phyloP scores from a whole-genome alignment of 2,113 vertebrate genomes.

The Peromyscus californicus region DNA sequence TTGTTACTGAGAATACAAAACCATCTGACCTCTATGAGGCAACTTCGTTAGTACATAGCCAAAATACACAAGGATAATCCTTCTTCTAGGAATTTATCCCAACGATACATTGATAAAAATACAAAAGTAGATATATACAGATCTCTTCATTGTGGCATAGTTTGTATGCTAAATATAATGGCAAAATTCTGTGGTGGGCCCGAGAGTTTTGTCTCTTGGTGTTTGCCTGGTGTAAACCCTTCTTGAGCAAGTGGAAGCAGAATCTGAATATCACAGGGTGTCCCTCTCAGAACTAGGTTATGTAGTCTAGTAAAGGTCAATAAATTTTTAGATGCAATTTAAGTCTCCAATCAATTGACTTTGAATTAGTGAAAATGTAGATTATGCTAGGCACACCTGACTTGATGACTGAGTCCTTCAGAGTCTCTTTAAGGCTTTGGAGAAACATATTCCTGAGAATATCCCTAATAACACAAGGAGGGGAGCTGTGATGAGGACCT shows the following conservation, averaged over 20 bases:
- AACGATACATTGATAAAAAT: background rate
- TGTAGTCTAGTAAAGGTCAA: background rate
- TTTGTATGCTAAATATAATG: background rate
- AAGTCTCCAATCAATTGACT: background rate
- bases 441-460: background rate
- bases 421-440: background rate
- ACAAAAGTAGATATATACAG: background rate
- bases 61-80: background rate
- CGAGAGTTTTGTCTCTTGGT: background rate
- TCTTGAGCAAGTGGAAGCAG: background rate
- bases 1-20: constrained; percentile 14
- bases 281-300: background rate
- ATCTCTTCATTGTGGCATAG: background rate
- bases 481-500: background rate
- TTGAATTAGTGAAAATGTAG: background rate
- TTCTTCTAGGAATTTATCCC: background rate
- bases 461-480: background rate
- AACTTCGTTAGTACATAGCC: background rate
- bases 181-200: background rate
- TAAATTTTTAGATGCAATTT: background rate
- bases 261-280: background rate
- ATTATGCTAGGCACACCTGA: background rate
- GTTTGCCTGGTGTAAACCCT: background rate
- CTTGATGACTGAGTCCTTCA: background rate
- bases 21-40: background rate